A percentile compares a stretch with the other conserved stretches of the same genome.
phyloP scores from a whole-genome alignment of 2,888 invertebrate genomes.

The Stictocephala bisonia region DNA sequence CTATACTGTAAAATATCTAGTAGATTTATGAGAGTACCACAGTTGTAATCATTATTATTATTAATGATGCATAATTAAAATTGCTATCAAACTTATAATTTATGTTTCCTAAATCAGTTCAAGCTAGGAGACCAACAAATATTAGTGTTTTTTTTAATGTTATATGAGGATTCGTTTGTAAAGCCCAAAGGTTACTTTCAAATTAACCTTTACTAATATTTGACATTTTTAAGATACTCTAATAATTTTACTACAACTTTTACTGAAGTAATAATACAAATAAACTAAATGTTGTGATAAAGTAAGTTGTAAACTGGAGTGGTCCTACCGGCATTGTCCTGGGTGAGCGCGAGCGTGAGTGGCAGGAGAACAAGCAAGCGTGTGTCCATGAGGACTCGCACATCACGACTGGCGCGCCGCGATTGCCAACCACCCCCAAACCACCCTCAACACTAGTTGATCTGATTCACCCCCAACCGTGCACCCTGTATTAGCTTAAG shows the following conservation, averaged over 20 bases:
- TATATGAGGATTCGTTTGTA: no score
- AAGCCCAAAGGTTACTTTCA: no score
- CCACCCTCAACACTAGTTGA: slow-evolving; percentile 24
- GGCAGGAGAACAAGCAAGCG: slow-evolving; percentile 28
- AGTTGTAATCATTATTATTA: not conserved
- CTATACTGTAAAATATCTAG: no score
- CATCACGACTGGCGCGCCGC: slow-evolving; percentile 43
- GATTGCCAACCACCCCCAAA: not conserved
- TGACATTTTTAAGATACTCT: no score
- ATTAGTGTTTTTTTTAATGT: no score
- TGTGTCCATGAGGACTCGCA: slow-evolving; percentile 45
- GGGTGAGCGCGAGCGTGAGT: slow-evolving; percentile 38
- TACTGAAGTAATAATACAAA: no score
- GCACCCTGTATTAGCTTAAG: slow-evolving; percentile 33
- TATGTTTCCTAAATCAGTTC: not conserved
- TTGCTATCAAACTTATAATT: not conserved
- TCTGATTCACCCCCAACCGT: slow-evolving; percentile 26
- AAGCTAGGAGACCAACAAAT: no score
- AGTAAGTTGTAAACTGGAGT: no score
- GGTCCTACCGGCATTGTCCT: slow-evolving; percentile 45
- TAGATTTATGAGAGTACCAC: no score
- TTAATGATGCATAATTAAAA: not conserved
- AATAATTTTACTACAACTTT: no score
- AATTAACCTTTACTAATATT: no score
- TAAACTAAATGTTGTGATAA: no score